Percentiles rank a stretch among this genome's conserved stretches.
These are phyloP conservation scores for Dendronephthya gigantea DNA, from an alignment of 64 coral and sea anemone genomes.

Conservation along the genomic window DNA sequence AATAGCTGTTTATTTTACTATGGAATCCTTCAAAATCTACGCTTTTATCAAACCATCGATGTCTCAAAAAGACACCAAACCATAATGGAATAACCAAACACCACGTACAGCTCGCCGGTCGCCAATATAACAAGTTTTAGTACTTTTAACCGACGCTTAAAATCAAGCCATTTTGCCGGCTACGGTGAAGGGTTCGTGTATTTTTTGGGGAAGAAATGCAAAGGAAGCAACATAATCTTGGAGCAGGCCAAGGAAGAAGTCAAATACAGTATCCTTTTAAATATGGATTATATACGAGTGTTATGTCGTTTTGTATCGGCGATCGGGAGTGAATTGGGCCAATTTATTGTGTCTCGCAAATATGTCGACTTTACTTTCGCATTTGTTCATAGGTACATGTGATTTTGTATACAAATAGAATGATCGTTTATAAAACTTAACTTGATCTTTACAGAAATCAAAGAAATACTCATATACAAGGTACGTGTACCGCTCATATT, in stretches of 20 bases:
- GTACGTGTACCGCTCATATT: not conserved
- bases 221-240: not conserved
- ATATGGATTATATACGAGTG: not conserved
- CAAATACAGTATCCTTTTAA: not conserved
- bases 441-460: not conserved
- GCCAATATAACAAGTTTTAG: not conserved
- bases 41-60: not conserved
- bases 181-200: not conserved
- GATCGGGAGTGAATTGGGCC: not conserved
- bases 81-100: not conserved
- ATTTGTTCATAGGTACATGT: not conserved
- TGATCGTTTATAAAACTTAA: not conserved
- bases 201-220: not conserved
- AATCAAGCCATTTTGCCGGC: not conserved
- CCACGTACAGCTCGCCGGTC: not conserved
- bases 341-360: not conserved
- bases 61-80: not conserved
- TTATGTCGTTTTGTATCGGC: not conserved
- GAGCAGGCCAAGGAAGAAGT: not conserved
- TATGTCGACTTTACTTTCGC: not conserved
- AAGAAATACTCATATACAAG: not conserved
- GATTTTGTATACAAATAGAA: not conserved
- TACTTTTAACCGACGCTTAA: not conserved
- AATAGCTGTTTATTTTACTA: not conserved
- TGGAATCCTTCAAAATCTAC: not conserved